Evolutionary conservation across 2,888 invertebrate genomes (phyloP), one percentile per base, ranked within the genome.

Genomic region (Catocala nupta): DNA sequence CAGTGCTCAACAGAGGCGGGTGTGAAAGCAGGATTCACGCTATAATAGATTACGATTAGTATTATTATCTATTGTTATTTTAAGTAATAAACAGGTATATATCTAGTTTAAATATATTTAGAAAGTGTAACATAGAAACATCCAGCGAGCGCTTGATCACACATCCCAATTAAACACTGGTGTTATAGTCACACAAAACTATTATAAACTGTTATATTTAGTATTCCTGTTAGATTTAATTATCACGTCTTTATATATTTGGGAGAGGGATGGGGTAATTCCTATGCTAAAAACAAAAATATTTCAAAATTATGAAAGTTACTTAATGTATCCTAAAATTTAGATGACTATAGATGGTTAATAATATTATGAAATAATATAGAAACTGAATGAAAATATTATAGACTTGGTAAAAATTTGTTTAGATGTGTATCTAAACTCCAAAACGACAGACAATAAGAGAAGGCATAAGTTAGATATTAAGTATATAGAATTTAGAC

Each of bases 171-270:
- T 61, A 59, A 63, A 60, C 61, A 74, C 65, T 62, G 55, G 45
- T 59, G 64, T 60, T 0, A 50, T 42, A 34, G 13, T 2, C 33
- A 39, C 9, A 62, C 12, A 47, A 54, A 12, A 45, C 48, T 65
- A 63, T 73, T 68, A 64, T 51, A 70, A 76, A 73, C 66, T 70
- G 59, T 70, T 51, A 72, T 69, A 64, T 57, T 65, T 68, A 57
- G 44, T 70, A 66, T 67, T 71, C 65, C 69, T 68, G 77, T 77
- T 74, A 65, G 50, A 55, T 68, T 68, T 63, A 67, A 64, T 69
- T 74, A 75, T 77, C 74, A 74, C 74, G 68, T 73, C 55, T 63
- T 78, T 51, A 68, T 63, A 65, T 47, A 52, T 68, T 59, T 47
- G 68, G 70, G 65, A 65, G 53, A 51, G 64, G 52, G 12, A n/a